Conservation (phyloP, 2,888 invertebrate species). For the Lomographa bimaculata region DNA sequence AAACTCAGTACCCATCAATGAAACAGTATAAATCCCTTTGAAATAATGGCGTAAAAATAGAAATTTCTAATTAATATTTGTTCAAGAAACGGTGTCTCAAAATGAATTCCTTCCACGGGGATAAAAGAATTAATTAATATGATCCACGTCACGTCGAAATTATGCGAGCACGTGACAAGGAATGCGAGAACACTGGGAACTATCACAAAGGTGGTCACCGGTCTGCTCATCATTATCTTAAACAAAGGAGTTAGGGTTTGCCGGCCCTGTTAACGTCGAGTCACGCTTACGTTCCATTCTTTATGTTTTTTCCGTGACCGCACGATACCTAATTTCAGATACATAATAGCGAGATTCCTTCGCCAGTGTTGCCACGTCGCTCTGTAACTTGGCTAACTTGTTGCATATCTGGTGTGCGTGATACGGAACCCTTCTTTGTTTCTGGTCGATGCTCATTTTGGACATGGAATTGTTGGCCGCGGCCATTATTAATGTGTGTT, state of each 20-base stretch:
- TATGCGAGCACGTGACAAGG: slow-evolving; percentile 11
- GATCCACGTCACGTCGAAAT: background rate
- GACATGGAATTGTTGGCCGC: slow-evolving; percentile 14
- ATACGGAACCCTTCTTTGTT: slow-evolving; percentile 23
- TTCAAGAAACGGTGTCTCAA: too few species aligned
- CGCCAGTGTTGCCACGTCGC: slow-evolving; percentile 12
- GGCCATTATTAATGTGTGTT: slow-evolving; percentile 20
- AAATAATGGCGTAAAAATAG: too few species aligned
- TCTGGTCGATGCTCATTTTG: slow-evolving; percentile 23
- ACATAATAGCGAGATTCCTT: slow-evolving; percentile 32
- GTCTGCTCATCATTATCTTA: slow-evolving; percentile 28
- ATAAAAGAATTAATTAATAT: too few species aligned
- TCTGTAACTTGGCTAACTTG: slow-evolving; percentile 19
- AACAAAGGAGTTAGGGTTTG: slow-evolving; percentile 31
- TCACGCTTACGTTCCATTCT: slow-evolving; percentile 32
- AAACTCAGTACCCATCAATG: too few species aligned
- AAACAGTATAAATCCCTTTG: too few species aligned
- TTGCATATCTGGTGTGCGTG: slow-evolving; percentile 34
- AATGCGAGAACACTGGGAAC: slow-evolving; percentile 18
- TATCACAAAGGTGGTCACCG: slow-evolving; percentile 28
- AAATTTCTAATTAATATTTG: too few species aligned
- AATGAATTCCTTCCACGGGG: too few species aligned
- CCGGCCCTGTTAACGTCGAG: slow-evolving; percentile 12
- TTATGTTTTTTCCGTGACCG: slow-evolving; percentile 37
- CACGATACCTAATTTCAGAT: slow-evolving; percentile 36